These are phyloP conservation scores for Phrynocephalus guinanensis DNA, from an alignment of 2,797 vertebrate species.

Conservation along the genomic window DNA sequence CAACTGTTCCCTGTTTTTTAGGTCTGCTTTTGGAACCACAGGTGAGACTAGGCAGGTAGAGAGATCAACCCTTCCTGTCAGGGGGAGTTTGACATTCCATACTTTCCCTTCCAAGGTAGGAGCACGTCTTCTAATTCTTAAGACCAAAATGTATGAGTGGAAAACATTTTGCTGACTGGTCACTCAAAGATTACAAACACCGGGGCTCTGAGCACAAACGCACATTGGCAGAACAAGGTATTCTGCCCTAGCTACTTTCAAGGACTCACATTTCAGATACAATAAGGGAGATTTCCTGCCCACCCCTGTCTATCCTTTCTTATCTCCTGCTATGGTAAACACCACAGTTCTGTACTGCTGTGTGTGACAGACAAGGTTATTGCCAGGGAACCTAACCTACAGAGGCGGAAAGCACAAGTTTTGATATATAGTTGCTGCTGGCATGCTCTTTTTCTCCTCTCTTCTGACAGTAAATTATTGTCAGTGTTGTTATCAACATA, in stretches of 20 bases:
- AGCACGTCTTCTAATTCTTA: background rate
- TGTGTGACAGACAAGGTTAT: constrained; percentile 64
- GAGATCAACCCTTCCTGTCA: too few relatives aligned
- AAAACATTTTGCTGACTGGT: background rate
- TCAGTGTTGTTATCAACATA: constrained; percentile 41
- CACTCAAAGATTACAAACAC: constrained; percentile 17
- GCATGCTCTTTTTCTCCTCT: background rate
- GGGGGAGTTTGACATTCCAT: too few relatives aligned
- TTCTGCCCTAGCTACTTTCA: constrained; percentile 41
- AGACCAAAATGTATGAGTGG: constrained; percentile 18
- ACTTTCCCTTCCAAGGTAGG: too few relatives aligned
- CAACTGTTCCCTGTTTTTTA: background rate
- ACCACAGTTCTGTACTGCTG: constrained; percentile 40
- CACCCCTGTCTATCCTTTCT: constrained; percentile 1
- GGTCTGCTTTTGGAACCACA: background rate
- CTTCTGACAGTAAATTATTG: constrained; percentile 23
- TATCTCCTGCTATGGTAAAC: constrained; percentile 64
- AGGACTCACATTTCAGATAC: constrained; percentile 57
- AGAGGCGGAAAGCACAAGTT: constrained; percentile 40
- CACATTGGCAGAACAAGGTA: constrained; percentile 7
- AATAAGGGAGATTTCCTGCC: background rate
- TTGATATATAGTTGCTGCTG: constrained; percentile 50
- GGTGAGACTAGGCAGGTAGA: background rate
- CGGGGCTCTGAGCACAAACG: constrained; percentile 5
- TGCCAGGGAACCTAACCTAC: constrained; percentile 61